These are phyloP conservation scores for Gymnoscelis rufifasciata DNA, from an alignment of 2,888 invertebrate genomes.

Conservation along the genomic window DNA sequence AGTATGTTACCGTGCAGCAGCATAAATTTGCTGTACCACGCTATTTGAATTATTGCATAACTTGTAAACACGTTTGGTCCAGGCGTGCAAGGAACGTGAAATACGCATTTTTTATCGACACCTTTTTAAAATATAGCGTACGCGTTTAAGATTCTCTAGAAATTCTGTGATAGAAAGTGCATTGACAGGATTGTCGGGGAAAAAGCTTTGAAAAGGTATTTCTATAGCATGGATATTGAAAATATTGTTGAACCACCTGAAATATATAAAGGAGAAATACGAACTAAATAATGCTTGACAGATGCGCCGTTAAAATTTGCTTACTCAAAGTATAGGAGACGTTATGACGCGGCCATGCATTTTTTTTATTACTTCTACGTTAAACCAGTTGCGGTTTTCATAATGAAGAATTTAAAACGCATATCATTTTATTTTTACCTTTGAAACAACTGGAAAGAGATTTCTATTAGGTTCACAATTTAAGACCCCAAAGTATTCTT, in stretches of 20 bases:
- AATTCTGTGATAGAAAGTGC: constrained; percentile 18
- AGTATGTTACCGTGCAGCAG: constrained; percentile 71
- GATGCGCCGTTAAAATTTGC: too few species aligned
- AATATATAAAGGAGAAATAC: too few species aligned
- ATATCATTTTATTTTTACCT: too few species aligned
- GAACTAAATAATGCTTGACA: too few species aligned
- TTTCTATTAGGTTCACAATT: too few species aligned
- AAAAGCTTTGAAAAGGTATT: constrained; percentile 6
- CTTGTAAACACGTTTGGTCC: constrained; percentile 73
- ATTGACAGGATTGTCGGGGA: constrained; percentile 13
- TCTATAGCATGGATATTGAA: constrained; percentile 10
- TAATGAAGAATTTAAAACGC: too few species aligned
- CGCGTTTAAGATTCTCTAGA: constrained; percentile 34
- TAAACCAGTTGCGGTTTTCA: too few species aligned
- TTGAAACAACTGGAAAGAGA: too few species aligned
- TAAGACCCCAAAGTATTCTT: background rate
- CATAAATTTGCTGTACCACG: constrained; percentile 71
- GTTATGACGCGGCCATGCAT: too few species aligned
- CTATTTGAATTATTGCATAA: constrained; percentile 76
- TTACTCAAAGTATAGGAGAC: too few species aligned
- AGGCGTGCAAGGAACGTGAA: constrained; percentile 49
- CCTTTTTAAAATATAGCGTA: constrained; percentile 43
- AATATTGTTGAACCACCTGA: constrained; percentile 1
- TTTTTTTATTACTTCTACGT: too few species aligned
- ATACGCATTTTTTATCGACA: constrained; percentile 50